Evolutionary conservation across 2,797 vertebrate species (phyloP).

Genomic region (Astyanax mexicanus): DNA sequence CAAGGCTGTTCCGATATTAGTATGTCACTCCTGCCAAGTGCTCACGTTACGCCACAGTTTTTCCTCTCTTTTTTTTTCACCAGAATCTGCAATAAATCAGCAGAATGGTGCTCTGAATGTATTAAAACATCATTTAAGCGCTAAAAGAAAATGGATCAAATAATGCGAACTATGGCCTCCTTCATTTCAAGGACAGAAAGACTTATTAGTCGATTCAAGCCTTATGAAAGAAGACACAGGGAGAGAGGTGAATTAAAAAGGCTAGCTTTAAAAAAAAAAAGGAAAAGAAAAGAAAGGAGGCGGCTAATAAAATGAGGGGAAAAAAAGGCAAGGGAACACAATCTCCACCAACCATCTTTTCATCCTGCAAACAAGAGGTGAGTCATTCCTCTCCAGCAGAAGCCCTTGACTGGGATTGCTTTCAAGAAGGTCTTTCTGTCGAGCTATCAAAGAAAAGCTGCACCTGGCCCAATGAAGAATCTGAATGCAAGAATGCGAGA

Average conservation of each 20-base stretch:
- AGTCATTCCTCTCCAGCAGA: conserved; percentile 59
- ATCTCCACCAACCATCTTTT: conserved; percentile 61
- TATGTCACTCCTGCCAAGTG: neutral
- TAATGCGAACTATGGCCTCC: conserved; percentile 34
- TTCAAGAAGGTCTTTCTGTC: conserved; percentile 59
- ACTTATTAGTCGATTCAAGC: conserved; percentile 47
- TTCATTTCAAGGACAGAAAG: conserved; percentile 53
- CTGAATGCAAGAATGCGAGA: conserved; percentile 51
- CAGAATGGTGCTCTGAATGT: conserved; percentile 46
- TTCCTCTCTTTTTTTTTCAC: neutral
- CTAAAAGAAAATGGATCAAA: conserved; percentile 43
- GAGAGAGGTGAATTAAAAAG: conserved; percentile 50
- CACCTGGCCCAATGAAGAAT: conserved; percentile 55
- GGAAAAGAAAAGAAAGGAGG: conserved; percentile 38
- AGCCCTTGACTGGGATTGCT: conserved; percentile 60
- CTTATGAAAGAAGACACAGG: conserved; percentile 52
- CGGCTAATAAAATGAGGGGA: conserved; percentile 18
- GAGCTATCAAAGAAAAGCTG: conserved; percentile 57
- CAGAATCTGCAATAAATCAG: conserved; percentile 42
- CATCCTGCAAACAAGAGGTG: conserved; percentile 59
- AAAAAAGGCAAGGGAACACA: conserved; percentile 47
- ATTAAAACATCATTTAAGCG: conserved; percentile 49
- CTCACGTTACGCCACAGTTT: neutral
- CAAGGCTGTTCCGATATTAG: neutral
- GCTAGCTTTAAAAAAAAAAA: conserved; percentile 46